These are phyloP conservation scores for Hydrolagus affinis DNA, from an alignment of 2,113 vertebrate species.

Conservation along the genomic window DNA sequence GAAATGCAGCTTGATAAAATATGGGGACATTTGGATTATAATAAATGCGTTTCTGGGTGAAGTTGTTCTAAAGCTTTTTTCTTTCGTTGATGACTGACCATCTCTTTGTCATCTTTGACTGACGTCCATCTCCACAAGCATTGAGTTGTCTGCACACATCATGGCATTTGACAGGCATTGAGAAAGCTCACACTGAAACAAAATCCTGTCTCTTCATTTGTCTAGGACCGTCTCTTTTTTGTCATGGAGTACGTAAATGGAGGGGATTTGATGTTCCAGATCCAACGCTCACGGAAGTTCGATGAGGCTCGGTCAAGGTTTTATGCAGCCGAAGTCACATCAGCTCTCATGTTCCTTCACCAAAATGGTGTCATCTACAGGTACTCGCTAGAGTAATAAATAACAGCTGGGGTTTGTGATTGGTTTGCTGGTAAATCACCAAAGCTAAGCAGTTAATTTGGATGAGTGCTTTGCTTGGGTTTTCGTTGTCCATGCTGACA, in stretches of 20 bases:
- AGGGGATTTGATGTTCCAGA: slow-evolving; percentile 98
- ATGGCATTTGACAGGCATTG: not conserved
- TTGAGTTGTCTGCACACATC: not conserved
- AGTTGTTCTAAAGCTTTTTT: not conserved
- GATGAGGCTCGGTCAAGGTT: slow-evolving; percentile 92
- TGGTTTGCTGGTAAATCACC: slow-evolving; percentile 44
- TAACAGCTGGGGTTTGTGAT: slow-evolving; percentile 37
- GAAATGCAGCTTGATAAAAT: not conserved
- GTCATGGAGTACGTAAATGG: slow-evolving; percentile 98
- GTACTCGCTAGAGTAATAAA: slow-evolving; percentile 48
- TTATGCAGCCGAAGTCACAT: slow-evolving; percentile 94
- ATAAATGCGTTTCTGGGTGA: not conserved
- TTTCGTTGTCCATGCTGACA: slow-evolving; percentile 46
- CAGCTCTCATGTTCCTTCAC: slow-evolving; percentile 96
- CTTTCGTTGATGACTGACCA: not conserved
- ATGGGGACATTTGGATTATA: not conserved
- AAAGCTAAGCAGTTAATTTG: slow-evolving; percentile 50
- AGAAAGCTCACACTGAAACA: not conserved
- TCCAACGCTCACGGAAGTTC: slow-evolving; percentile 93
- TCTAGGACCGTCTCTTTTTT: slow-evolving; percentile 94
- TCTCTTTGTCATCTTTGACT: not conserved
- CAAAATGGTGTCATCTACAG: slow-evolving; percentile 97
- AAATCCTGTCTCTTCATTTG: not conserved
- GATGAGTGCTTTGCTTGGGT: slow-evolving; percentile 48
- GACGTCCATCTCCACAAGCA: not conserved